phyloP scores from a whole-genome alignment of 1,140 invertebrate genomes.

The Ceratoteleas bidentatus region DNA sequence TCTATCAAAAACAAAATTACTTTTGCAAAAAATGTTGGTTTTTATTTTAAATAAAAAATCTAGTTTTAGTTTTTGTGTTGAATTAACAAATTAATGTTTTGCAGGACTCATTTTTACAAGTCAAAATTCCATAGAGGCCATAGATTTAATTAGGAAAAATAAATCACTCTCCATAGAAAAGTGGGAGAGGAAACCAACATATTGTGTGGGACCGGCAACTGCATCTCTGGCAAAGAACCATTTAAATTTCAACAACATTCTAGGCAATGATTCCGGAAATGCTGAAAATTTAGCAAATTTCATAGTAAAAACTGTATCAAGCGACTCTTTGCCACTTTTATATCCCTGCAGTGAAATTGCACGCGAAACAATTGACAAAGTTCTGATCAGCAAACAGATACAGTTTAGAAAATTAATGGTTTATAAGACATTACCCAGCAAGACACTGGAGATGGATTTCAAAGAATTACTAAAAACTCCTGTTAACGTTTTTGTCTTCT shows the following conservation, averaged over 20 bases:
- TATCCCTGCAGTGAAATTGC: conserved; percentile 78
- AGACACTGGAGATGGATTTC: conserved; percentile 70
- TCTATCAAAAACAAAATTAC: too few relatives aligned
- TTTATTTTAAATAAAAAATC: too few relatives aligned
- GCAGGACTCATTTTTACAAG: conserved; percentile 78
- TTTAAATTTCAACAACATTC: conserved; percentile 70
- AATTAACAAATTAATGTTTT: neutral
- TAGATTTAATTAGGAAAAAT: conserved; percentile 59
- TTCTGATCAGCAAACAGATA: conserved; percentile 66
- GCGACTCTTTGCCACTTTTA: conserved; percentile 67
- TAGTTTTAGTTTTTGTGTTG: too few relatives aligned
- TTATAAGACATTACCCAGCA: conserved; percentile 72
- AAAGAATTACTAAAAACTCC: conserved; percentile 52
- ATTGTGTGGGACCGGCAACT: conserved; percentile 77
- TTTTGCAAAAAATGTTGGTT: too few relatives aligned
- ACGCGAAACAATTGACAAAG: conserved; percentile 73
- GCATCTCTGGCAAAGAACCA: conserved; percentile 66
- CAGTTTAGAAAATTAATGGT: conserved; percentile 71
- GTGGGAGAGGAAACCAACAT: conserved; percentile 72
- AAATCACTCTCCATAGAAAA: conserved; percentile 45
- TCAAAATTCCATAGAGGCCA: conserved; percentile 74
- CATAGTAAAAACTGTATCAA: conserved; percentile 64
- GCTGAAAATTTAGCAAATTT: conserved; percentile 73
- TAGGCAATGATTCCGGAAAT: conserved; percentile 74
- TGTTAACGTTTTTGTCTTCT: conserved; percentile 74